These are phyloP conservation scores for Stomorhina lunata DNA, from an alignment of 2,888 invertebrate genomes.

Conservation along the genomic window DNA sequence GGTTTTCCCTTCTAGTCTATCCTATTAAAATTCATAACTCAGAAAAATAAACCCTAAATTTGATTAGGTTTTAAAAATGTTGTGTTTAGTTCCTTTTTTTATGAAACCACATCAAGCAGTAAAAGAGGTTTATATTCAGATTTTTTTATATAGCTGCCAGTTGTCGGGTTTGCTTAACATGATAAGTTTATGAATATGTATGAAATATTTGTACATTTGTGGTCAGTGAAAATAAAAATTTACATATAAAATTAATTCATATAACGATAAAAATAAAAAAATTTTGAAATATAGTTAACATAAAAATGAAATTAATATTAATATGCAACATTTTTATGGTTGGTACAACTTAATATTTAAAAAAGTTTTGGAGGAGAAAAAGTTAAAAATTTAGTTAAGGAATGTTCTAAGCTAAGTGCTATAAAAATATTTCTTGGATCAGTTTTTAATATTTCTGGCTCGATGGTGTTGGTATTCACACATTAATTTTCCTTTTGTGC, in stretches of 20 bases:
- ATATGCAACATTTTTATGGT: constrained; percentile 20
- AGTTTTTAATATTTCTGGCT: no score
- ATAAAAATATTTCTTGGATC: no score
- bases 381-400: no score
- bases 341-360: not conserved
- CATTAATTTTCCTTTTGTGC: no score
- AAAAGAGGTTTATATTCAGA: not conserved
- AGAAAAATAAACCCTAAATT: constrained; percentile 16
- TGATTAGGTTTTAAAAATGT: constrained; percentile 28
- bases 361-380: not conserved
- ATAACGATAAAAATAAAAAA: not conserved
- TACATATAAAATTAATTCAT: constrained; percentile 41
- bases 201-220: constrained; percentile 16
- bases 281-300: not conserved
- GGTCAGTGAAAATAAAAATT: constrained; percentile 44
- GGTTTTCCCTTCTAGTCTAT: not conserved
- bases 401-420: no score
- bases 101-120: not conserved
- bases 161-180: not conserved
- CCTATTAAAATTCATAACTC: not conserved
- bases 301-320: constrained; percentile 20
- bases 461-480: no score
- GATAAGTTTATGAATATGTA: constrained; percentile 6
- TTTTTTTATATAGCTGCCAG: not conserved
- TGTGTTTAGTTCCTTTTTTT: no score